phyloP scores from a whole-genome alignment of 2,888 invertebrate genomes.

The Lepidochrysops patricia region DNA sequence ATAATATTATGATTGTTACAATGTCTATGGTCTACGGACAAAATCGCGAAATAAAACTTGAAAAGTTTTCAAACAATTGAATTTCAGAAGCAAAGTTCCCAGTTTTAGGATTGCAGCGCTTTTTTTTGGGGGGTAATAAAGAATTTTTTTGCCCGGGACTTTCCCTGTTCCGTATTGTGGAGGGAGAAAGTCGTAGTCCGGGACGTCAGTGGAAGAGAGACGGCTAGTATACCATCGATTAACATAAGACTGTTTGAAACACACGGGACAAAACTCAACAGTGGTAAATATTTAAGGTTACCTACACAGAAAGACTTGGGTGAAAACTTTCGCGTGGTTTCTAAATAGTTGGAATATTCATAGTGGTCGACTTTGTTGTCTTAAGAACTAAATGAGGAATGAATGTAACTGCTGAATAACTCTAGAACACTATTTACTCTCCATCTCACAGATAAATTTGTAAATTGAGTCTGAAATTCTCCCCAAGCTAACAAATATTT shows the following conservation, averaged over 20 bases:
- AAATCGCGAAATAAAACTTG: background rate
- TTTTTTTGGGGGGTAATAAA: conserved; percentile 8
- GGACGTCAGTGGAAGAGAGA: background rate
- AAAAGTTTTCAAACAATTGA: background rate
- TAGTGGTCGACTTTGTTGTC: background rate
- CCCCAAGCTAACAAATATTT: no score
- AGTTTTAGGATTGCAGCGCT: conserved; percentile 1
- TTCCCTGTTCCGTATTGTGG: conserved; percentile 4
- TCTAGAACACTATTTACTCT: background rate
- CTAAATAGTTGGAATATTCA: conserved; percentile 9
- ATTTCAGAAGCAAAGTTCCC: conserved; percentile 1
- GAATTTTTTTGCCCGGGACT: conserved; percentile 4
- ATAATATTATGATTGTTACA: no score
- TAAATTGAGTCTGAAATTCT: no score
- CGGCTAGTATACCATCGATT: background rate
- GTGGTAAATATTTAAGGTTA: background rate
- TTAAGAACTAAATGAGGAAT: background rate
- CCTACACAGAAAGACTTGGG: background rate
- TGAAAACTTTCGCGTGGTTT: background rate
- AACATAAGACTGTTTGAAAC: background rate
- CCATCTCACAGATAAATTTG: no score
- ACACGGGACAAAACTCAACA: background rate
- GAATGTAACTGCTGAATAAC: background rate
- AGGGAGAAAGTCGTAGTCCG: background rate
- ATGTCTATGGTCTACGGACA: no score